phyloP scores from a whole-genome alignment of 2,113 vertebrate species.

The Zosterops borbonicus region DNA sequence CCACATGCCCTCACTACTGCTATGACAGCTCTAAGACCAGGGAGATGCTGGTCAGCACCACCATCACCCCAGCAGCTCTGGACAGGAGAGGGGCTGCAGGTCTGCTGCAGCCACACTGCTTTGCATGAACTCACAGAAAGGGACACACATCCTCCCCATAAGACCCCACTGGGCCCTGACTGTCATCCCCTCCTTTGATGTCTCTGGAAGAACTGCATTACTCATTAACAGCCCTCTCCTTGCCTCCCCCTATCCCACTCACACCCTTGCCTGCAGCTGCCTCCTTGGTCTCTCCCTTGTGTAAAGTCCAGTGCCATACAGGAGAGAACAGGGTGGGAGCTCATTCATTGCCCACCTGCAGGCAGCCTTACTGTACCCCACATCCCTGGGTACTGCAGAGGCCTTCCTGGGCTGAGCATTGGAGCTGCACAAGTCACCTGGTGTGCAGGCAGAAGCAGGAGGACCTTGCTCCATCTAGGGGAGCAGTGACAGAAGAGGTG shows the following conservation, averaged over 20 bases:
- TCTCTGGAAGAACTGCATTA: neutral
- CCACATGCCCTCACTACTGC: accelerated
- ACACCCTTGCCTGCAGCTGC: neutral
- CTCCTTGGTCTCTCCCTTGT: neutral
- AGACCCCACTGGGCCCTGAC: neutral
- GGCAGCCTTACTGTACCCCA: neutral
- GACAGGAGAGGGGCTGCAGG: neutral
- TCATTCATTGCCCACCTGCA: accelerated
- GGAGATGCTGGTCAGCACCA: neutral
- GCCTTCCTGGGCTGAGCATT: accelerated
- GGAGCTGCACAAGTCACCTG: accelerated
- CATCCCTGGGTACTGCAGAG: neutral
- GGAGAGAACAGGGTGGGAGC: neutral
- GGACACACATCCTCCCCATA: neutral
- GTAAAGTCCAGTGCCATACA: neutral
- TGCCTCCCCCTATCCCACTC: neutral
- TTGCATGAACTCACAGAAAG: neutral
- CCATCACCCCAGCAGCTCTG: accelerated
- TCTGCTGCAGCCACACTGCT: neutral
- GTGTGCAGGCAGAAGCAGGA: neutral
- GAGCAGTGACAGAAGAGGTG: neutral
- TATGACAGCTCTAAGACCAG: neutral
- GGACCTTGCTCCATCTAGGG: neutral
- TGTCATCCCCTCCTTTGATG: accelerated
- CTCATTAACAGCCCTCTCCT: neutral